phyloP scores from a whole-genome alignment of 2,888 invertebrate species.

The Pristionchus exspectatus region DNA sequence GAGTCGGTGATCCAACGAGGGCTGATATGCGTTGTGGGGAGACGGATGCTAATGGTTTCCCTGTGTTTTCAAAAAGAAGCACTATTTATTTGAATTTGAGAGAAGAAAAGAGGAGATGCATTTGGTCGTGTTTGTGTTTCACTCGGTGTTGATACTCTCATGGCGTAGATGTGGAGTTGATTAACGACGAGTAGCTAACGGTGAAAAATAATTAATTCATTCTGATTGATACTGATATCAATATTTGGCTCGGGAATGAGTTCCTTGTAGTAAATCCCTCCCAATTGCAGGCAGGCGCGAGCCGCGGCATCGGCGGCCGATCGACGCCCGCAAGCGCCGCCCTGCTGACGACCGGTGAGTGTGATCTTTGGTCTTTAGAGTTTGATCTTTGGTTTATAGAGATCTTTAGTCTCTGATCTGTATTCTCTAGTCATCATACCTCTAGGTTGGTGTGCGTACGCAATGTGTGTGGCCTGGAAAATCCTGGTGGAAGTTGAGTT shows the following conservation, averaged over 20 bases:
- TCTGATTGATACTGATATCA: too few relatives aligned
- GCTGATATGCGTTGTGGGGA: too few relatives aligned
- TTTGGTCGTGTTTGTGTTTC: neutral
- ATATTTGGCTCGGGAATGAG: neutral
- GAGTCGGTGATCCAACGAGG: too few relatives aligned
- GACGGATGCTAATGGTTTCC: too few relatives aligned
- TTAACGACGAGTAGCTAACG: neutral
- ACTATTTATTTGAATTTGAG: neutral
- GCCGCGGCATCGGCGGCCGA: neutral
- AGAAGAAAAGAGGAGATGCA: neutral
- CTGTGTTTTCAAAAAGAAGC: too few relatives aligned
- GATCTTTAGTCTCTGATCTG: neutral
- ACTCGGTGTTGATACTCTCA: neutral
- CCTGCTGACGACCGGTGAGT: constrained; percentile 6
- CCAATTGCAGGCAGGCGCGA: neutral
- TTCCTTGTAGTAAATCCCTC: neutral
- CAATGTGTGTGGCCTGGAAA: too few relatives aligned
- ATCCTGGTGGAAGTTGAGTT: too few relatives aligned
- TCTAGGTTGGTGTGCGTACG: too few relatives aligned
- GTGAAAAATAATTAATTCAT: too few relatives aligned
- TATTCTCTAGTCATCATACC: too few relatives aligned
- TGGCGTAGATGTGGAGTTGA: neutral
- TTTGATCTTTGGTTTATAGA: neutral
- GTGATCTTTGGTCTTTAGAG: neutral
- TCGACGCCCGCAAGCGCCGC: neutral